These are phyloP conservation scores for Pseudotriccus pelzelni DNA, from an alignment of 2,797 vertebrate species.

Conservation along the genomic window DNA sequence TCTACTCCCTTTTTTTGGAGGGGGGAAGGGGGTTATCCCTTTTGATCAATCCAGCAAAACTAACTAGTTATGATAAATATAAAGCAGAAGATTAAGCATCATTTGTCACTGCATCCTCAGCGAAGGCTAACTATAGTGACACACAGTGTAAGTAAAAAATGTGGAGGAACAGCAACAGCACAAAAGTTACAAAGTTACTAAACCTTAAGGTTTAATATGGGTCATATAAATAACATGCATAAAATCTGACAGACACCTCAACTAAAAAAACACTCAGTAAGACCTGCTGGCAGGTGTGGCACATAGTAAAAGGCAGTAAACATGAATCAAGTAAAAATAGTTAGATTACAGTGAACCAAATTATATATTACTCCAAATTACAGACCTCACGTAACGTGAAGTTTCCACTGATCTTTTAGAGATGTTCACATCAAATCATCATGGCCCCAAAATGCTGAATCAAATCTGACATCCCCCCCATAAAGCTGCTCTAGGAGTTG, in stretches of 20 bases:
- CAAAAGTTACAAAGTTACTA: background rate
- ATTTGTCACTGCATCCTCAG: background rate
- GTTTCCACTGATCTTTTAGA: background rate
- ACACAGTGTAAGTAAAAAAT: background rate
- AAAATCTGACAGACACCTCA: background rate
- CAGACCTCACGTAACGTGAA: background rate
- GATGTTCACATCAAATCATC: background rate
- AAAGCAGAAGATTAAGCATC: background rate
- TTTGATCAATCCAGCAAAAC: background rate
- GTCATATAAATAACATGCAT: background rate
- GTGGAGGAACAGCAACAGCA: background rate
- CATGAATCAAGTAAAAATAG: background rate
- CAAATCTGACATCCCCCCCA: background rate
- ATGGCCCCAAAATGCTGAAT: background rate
- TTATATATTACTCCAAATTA: background rate
- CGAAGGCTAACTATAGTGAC: background rate
- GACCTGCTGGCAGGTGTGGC: background rate
- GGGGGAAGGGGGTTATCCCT: too few species aligned
- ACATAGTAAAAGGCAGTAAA: background rate
- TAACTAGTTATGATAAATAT: background rate
- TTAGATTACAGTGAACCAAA: background rate
- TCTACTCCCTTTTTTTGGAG: background rate
- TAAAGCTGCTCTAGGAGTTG: background rate
- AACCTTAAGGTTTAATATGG: background rate
- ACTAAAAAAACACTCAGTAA: background rate